Evolutionary conservation across 1,140 invertebrate species (phyloP).

Genomic region (Leucophenga varia): DNA sequence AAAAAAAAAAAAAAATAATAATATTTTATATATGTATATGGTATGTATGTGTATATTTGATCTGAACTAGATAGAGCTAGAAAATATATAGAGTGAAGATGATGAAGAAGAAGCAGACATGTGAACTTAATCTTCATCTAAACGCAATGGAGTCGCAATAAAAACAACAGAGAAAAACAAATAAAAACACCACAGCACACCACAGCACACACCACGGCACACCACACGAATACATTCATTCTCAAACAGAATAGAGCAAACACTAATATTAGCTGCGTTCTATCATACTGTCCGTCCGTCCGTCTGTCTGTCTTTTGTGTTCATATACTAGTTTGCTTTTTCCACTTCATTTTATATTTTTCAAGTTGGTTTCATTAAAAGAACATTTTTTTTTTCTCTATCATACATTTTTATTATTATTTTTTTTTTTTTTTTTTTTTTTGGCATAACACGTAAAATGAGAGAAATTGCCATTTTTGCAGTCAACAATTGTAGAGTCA

Average conservation of each 20-base stretch:
- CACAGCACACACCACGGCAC: slow-evolving; percentile 13
- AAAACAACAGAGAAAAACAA: slow-evolving; percentile 50
- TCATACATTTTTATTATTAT: slow-evolving; percentile 16
- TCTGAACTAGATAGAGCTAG: too few species aligned
- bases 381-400: too few species aligned
- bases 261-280: too few species aligned
- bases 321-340: slow-evolving; percentile 45
- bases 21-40: slow-evolving; percentile 19
- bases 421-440: slow-evolving; percentile 18
- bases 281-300: too few species aligned
- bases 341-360: slow-evolving; percentile 48
- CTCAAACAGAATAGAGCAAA: too few species aligned
- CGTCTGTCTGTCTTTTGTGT: slow-evolving; percentile 6
- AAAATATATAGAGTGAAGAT: too few species aligned
- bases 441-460: slow-evolving; percentile 12
- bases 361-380: too few species aligned
- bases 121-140: slow-evolving; percentile 51
- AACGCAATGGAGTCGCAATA: slow-evolving; percentile 53
- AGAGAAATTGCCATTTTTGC: slow-evolving; percentile 32
- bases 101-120: slow-evolving; percentile 2
- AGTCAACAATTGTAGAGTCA: too few species aligned
- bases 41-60: too few species aligned
- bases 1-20: too few species aligned
- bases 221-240: slow-evolving; percentile 4
- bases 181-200: slow-evolving; percentile 21